Base-by-base conservation (phyloP, 2,888 invertebrate genomes). In the Cecidostiba fungosa region DNA sequence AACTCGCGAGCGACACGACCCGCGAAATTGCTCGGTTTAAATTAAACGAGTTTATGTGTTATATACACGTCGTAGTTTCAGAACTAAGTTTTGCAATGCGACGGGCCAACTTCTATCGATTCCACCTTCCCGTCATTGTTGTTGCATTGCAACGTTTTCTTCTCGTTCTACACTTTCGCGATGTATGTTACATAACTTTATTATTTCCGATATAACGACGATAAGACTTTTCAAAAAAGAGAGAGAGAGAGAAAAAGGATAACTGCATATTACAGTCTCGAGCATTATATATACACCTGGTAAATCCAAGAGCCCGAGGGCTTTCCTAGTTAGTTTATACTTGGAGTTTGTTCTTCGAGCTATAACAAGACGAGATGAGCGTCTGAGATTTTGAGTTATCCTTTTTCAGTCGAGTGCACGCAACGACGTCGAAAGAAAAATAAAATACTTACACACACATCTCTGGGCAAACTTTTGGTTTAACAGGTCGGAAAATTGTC, bases 21-120 rank as follows among this genome's bases (percentile, higher is more conserved):
- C 59, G 10, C 50, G 43, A 69, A 78, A 78, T 43, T 72, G 80
- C 47, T 81, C 59, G 26, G 26, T 59, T 29, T 12, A 26, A 73
- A 73, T 81, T 70, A 73, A 59, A 73, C 23, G 59, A 81, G 80
- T 81, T 81, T 81, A 59, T 26, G 36, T 36, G 23, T n/a, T n/a
- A n/a, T n/a, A n/a, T 36, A 39, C 29, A 32, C 59, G 59, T 50
- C 32, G n/a, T n/a, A 70, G 16, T 77, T 19, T 8, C 54, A 23
- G 10, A 54, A 16, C 43, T 36, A 80, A 80, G 54, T 72, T 39
- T 32, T 39, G 6, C 29, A 29, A 12, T 23, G 54, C 54, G 6
- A 6, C n/a, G 50, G 19, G 12, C 12, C 5, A 43, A 78, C 29
- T 78, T 47, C 23, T 19, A 50, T 50, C 50, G 50, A 62, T 69